Evolutionary conservation across 2,113 vertebrate genomes (phyloP), one percentile per base, ranked within the genome.

Genomic region (Clarias magur): DNA sequence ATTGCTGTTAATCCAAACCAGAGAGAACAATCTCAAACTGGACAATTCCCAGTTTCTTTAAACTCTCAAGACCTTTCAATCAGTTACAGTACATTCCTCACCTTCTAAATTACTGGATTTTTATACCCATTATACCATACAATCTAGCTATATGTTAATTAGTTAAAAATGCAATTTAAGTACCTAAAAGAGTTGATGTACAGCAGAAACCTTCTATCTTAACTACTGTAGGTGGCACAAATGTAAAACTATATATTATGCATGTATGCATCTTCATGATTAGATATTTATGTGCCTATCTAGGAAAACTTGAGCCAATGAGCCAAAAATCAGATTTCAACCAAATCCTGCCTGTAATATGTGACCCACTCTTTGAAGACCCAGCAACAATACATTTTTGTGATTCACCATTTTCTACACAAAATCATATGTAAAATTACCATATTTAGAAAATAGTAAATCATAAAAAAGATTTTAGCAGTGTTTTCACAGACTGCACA

Each of bases 1-100:
- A 57, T 0, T 73, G 80, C 65, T 87, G 79, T 62, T 54, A 82
- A 87, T 73, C 34, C 70, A 87, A 73, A 62, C 57, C 38, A 82
- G 27, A 80, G 60, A 56, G 75, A 56, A 16, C 73, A 56, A 63
- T 19, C 79, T 86, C 54, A 72, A 82, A 42, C 34, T 23, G 34
- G 54, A 72, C 53, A 13, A 19, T 82, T 73, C 19, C 13, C 5
- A 48, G 48, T 62, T 83, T 83, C 62, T 34, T 81, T 25, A 62
- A 81, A 62, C 34, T 34, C 11, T 11, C 30, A 23, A 2, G 3
- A 60, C 27, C 17, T 38, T 17, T 80, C 27, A 30, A 5, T 30
- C 54, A 54, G 76, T 60, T 80, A 80, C 5, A 60, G 38, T 80
- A 80, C 5, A 60, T 60, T 11, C 10, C 3, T 34, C 19, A 62